Conservation (phyloP, 2,888 invertebrate genomes). For the Meteorus cinctellus region DNA sequence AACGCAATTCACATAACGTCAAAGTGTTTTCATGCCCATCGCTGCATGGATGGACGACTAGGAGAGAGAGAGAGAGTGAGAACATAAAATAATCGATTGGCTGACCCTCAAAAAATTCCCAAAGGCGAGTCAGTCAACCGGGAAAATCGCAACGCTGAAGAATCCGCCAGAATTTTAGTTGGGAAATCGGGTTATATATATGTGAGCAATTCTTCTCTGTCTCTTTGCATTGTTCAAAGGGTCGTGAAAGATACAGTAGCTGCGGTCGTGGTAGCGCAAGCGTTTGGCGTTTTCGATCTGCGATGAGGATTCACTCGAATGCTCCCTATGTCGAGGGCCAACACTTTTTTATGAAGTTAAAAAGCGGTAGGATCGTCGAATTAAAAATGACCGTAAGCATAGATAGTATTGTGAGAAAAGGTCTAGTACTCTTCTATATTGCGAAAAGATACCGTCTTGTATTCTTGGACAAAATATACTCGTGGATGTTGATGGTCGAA, state of each 20-base stretch:
- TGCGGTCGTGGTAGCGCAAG: constrained; percentile 28
- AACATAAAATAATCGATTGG: constrained; percentile 41
- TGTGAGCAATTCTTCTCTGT: constrained; percentile 32
- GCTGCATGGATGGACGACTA: constrained; percentile 14
- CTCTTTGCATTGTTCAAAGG: constrained; percentile 30
- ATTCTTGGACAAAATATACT: neutral
- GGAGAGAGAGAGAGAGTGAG: constrained; percentile 25
- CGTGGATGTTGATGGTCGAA: neutral
- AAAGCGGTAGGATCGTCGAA: constrained; percentile 67
- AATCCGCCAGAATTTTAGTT: constrained; percentile 40
- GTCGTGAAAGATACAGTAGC: constrained; percentile 24
- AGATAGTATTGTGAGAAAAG: constrained; percentile 47
- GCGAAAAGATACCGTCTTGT: neutral
- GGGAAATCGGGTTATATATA: neutral
- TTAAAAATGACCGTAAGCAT: constrained; percentile 58
- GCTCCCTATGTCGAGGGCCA: constrained; percentile 52
- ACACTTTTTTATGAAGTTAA: constrained; percentile 69
- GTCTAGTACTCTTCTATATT: constrained; percentile 40
- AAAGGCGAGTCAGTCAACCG: constrained; percentile 25
- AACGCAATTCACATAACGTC: neutral
- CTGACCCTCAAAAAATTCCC: constrained; percentile 16
- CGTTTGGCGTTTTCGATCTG: constrained; percentile 40
- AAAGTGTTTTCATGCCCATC: neutral
- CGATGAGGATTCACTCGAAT: constrained; percentile 45
- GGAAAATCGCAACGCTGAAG: constrained; percentile 34